Percentiles rank a stretch among this genome's conserved stretches.
phyloP scores from a whole-genome alignment of 2,113 vertebrate genomes.

The Ariopsis seemanni region DNA sequence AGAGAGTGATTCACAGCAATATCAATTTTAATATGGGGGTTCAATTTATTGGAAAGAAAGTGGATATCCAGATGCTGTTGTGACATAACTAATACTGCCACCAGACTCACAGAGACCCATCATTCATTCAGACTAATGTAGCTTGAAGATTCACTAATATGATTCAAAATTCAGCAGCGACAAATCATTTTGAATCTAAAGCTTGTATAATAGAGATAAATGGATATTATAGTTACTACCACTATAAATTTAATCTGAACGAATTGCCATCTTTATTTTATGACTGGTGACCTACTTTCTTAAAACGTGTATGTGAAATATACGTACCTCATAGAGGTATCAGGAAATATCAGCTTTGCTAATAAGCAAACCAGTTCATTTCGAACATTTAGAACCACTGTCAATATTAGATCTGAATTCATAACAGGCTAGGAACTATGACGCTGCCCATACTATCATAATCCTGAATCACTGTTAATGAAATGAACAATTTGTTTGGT shows the following conservation, averaged over 20 bases:
- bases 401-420: constrained; percentile 4
- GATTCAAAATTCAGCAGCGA: constrained; percentile 29
- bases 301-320: neutral
- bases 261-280: neutral
- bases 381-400: neutral
- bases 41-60: constrained; percentile 41
- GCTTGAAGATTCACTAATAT: constrained; percentile 38
- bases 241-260: neutral
- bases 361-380: neutral
- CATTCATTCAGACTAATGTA: constrained; percentile 26
- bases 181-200: constrained; percentile 10
- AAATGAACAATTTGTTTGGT: neutral
- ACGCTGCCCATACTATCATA: neutral
- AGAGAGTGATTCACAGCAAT: constrained; percentile 31
- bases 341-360: neutral
- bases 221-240: constrained; percentile 10
- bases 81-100: constrained; percentile 26
- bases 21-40: constrained; percentile 31
- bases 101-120: constrained; percentile 14
- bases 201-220: constrained; percentile 27
- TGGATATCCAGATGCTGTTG: constrained; percentile 34
- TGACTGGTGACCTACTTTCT: neutral
- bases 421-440: neutral
- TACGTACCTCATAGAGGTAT: neutral
- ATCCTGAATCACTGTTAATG: neutral